These are phyloP conservation scores for Octonoba sinensis DNA, from an alignment of 2,888 invertebrate species.

Conservation along the genomic window DNA sequence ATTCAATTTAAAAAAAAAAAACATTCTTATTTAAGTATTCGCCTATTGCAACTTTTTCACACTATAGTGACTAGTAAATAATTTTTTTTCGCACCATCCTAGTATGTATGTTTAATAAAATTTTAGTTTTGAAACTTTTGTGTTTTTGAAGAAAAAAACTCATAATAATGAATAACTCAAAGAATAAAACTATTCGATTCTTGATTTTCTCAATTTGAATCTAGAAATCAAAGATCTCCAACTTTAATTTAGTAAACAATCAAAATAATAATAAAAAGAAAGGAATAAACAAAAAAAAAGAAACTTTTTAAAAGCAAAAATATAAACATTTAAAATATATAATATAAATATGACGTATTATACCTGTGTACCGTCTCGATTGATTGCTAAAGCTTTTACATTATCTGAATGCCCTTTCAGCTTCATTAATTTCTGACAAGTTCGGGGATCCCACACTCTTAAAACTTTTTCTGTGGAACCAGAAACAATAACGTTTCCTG, in stretches of 20 bases:
- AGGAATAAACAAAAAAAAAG: neutral
- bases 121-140: too few species aligned
- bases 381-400: constrained; percentile 94
- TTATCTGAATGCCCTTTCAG: constrained; percentile 97
- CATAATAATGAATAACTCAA: too few species aligned
- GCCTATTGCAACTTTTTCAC: too few species aligned
- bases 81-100: too few species aligned
- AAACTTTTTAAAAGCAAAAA: neutral
- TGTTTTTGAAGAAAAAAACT: too few species aligned
- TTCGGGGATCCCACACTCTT: constrained; percentile 96
- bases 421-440: constrained; percentile 94
- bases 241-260: neutral
- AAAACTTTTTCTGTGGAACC: constrained; percentile 96
- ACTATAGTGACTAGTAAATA: too few species aligned
- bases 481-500: constrained; percentile 94
- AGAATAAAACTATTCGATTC: too few species aligned
- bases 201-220: too few species aligned
- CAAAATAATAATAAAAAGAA: too few species aligned
- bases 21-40: too few species aligned
- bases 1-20: too few species aligned
- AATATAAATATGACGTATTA: neutral
- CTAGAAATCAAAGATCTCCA: neutral
- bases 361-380: constrained; percentile 86
- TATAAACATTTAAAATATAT: neutral
- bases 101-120: too few species aligned